These are phyloP conservation scores for Pipra filicauda DNA, from an alignment of 2,113 vertebrate species.

Conservation along the genomic window DNA sequence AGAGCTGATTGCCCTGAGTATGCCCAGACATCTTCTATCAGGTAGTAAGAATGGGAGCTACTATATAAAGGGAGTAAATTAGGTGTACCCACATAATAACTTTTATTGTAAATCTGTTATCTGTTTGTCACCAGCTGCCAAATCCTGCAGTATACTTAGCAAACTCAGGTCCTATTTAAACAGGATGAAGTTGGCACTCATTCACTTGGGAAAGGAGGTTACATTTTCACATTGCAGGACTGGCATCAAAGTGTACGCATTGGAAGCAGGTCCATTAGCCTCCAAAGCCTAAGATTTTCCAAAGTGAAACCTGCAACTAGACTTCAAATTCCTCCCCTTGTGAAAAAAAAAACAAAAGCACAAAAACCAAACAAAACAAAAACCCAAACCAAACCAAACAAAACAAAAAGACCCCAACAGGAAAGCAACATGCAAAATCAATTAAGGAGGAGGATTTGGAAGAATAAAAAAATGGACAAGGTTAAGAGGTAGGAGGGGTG, in stretches of 20 bases:
- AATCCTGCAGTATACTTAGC: not conserved
- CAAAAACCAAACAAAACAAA: too few relatives aligned
- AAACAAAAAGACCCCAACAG: not conserved
- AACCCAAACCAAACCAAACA: too few relatives aligned
- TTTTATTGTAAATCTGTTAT: not conserved
- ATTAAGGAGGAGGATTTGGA: not conserved
- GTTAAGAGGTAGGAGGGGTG: not conserved
- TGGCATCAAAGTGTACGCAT: not conserved
- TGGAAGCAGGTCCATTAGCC: not conserved
- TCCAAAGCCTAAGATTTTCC: not conserved
- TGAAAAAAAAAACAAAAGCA: not conserved
- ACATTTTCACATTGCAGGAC: not conserved
- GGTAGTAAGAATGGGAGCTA: not conserved
- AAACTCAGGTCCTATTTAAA: not conserved
- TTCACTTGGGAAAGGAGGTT: not conserved
- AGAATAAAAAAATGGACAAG: not conserved
- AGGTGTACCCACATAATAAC: not conserved
- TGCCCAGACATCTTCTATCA: not conserved
- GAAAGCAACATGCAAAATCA: not conserved
- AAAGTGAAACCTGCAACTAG: not conserved
- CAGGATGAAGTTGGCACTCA: rapidly evolving
- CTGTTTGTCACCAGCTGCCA: not conserved
- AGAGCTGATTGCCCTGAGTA: not conserved
- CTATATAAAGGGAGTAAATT: not conserved
- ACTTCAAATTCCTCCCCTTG: not conserved